These are phyloP conservation scores for Scolopax mira DNA, from an alignment of 2,113 vertebrate genomes.

Conservation along the genomic window DNA sequence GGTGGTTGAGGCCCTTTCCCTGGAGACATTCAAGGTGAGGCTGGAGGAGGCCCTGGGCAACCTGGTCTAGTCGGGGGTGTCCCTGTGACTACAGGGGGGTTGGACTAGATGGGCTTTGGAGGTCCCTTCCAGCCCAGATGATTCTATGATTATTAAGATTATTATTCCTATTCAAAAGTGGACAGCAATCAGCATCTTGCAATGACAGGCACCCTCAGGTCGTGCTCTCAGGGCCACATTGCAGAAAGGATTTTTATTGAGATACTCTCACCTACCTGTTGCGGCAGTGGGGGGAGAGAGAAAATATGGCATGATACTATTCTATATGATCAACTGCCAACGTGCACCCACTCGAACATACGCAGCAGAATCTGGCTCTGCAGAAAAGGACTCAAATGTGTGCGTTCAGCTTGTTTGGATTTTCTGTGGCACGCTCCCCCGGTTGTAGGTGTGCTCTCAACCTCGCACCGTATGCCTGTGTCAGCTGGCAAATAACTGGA, in stretches of 20 bases:
- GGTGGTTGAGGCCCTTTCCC: no score
- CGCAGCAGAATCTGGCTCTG: neutral
- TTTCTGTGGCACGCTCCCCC: neutral
- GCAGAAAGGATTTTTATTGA: neutral
- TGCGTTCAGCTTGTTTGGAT: fast-evolving
- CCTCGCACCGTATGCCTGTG: neutral
- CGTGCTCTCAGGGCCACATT: fast-evolving
- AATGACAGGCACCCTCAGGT: no score
- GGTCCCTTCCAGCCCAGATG: no score
- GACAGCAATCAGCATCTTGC: neutral
- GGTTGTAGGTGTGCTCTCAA: neutral
- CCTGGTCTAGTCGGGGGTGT: no score
- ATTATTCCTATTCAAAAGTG: neutral
- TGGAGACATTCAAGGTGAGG: no score
- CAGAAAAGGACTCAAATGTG: neutral
- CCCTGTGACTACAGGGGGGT: no score
- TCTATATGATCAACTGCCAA: neutral
- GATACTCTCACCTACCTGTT: neutral
- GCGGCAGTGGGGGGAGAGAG: neutral
- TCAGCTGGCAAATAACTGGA: neutral
- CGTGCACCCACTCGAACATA: fast-evolving
- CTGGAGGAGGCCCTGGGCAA: no score
- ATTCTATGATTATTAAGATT: neutral
- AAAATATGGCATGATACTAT: neutral
- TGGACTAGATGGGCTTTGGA: no score